A percentile compares a stretch with the other conserved stretches of the same genome.
phyloP scores from a whole-genome alignment of 2,113 vertebrate genomes.

The Guaruba guarouba region DNA sequence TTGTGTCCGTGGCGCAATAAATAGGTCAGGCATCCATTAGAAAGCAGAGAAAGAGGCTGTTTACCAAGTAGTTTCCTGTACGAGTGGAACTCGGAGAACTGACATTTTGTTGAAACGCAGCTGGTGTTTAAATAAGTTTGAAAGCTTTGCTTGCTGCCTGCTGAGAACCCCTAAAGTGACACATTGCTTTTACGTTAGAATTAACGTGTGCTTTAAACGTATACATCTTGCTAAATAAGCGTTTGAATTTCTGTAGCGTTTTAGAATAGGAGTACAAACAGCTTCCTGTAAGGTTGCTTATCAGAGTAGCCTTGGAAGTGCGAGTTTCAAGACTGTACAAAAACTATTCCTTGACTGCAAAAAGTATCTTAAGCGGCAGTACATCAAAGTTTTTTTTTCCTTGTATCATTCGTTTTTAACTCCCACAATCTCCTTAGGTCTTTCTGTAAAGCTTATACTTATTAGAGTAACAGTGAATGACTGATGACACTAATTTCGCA shows the following conservation, averaged over 20 bases:
- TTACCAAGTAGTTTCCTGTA: slow-evolving; percentile 70
- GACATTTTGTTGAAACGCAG: slow-evolving; percentile 66
- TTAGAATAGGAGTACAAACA: neutral
- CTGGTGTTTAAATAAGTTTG: slow-evolving; percentile 71
- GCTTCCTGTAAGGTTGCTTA: neutral
- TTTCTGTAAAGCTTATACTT: neutral
- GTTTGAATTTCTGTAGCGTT: neutral
- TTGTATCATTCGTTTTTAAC: neutral
- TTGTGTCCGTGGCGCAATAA: slow-evolving; percentile 62
- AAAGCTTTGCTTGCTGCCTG: slow-evolving; percentile 63
- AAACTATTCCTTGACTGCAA: neutral
- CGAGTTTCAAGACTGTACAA: neutral
- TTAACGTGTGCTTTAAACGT: slow-evolving; percentile 13
- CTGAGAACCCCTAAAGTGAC: slow-evolving; percentile 50
- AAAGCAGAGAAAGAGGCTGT: slow-evolving; percentile 64
- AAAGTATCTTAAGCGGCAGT: neutral
- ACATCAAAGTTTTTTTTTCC: neutral
- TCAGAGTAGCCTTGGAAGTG: neutral
- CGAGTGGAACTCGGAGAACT: slow-evolving; percentile 59
- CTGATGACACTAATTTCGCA: neutral
- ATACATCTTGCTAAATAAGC: neutral
- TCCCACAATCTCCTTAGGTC: neutral
- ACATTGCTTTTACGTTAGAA: slow-evolving; percentile 43
- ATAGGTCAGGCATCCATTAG: slow-evolving; percentile 74
- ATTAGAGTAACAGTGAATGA: neutral